Base-by-base conservation (phyloP, 2,797 vertebrate species). In the Acanthurus lineatus region DNA sequence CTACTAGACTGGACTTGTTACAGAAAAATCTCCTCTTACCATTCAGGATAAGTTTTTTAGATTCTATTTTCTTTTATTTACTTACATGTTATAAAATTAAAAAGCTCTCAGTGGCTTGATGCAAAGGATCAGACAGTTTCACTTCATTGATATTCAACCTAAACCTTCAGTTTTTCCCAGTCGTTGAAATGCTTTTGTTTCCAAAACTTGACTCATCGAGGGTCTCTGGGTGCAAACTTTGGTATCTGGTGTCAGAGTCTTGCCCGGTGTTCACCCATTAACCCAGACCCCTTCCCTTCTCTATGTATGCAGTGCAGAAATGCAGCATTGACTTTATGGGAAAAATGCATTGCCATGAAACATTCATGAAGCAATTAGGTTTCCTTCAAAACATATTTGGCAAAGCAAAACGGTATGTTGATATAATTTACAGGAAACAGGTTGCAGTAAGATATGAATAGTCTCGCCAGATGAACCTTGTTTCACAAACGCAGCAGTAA, bases 361-460 rank as follows among this genome's bases (percentile, higher is more conserved):
- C 5, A 53, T 53, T 9, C 40, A 11, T 3, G 25, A 19, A 54
- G 9, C 54, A 69, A 59, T 28, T 69, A 32, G 28, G 28, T 32
- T 32, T 16, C n/a, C 17, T 19, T 63, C 14, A 42, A 48, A 52
- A 40, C 35, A 42, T 11, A 70, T 25, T 59, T 12, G 19, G 28
- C 14, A 38, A 59, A n/a, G n/a, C 25, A 59, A 51, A 19, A 0
- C 35, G 8, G 22, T 28, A 61, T 11, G 44, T 52, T 52, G 28
- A 15, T 61, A 6, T 51, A 5, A 52, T 47, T 45, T 63, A 59
- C 51, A 20, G 2, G 25, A 66, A 58, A 58, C 8, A 0, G 9
- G 15, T 38, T 5, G 40, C 16, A 62, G 14, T 73, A 61, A 53
- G 69, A 53, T 57, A 40, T 54, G 15, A 48, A 35, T 58, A 45